A percentile compares a stretch with the other conserved stretches of the same genome.
These are phyloP conservation scores for Cherax quadricarinatus DNA, from an alignment of 1,140 invertebrate genomes.

Conservation along the genomic window DNA sequence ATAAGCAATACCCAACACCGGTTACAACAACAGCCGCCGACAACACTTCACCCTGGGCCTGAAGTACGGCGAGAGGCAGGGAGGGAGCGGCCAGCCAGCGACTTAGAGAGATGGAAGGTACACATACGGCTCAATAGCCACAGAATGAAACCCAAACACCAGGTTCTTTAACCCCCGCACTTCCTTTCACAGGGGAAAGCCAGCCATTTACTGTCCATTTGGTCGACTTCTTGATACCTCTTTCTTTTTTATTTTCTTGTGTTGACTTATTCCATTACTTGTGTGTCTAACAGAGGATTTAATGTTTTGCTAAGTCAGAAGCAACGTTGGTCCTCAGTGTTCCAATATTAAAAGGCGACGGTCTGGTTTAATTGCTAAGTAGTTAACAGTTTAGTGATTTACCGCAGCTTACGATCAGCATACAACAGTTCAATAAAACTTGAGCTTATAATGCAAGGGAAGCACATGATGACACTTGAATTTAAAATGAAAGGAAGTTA, in stretches of 20 bases:
- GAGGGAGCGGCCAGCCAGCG: not conserved
- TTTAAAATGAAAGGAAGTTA: too few relatives aligned
- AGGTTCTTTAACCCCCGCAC: slow-evolving; percentile 13
- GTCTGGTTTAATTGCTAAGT: too few relatives aligned
- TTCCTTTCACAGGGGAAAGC: not conserved
- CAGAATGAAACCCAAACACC: slow-evolving; percentile 12
- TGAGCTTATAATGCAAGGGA: too few relatives aligned
- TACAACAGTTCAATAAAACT: too few relatives aligned
- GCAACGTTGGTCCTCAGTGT: too few relatives aligned
- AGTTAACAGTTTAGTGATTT: too few relatives aligned
- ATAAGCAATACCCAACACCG: too few relatives aligned
- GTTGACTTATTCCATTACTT: not conserved
- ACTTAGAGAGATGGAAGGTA: not conserved
- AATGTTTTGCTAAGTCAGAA: not conserved
- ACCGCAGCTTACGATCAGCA: too few relatives aligned
- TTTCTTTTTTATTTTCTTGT: not conserved
- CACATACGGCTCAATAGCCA: not conserved
- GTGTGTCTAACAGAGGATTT: not conserved
- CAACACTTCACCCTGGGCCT: too few relatives aligned
- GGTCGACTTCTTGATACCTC: not conserved
- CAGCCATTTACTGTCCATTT: slow-evolving; percentile 14
- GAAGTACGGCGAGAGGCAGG: not conserved
- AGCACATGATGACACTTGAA: too few relatives aligned
- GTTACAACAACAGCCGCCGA: too few relatives aligned
- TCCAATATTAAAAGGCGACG: too few relatives aligned